phyloP scores from a whole-genome alignment of 1,140 invertebrate species.

The Calephelis nemesis region DNA sequence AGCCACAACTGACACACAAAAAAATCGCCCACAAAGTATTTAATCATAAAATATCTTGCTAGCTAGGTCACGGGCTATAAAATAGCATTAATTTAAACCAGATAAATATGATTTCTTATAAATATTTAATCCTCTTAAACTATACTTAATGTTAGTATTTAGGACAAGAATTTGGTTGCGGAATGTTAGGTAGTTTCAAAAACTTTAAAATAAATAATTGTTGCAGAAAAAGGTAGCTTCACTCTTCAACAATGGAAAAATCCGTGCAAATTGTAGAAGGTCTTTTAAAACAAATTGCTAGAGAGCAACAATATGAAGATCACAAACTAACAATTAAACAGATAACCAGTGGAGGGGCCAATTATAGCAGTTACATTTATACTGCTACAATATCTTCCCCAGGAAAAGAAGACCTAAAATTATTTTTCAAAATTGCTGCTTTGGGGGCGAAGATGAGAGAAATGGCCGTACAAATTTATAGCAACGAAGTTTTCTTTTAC shows the following conservation, averaged over 20 bases:
- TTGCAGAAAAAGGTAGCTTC: not conserved
- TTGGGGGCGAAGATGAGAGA: not conserved
- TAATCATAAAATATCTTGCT: too few species aligned
- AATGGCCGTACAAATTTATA: conserved; percentile 1
- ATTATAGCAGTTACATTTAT: conserved; percentile 7
- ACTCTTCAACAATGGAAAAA: not conserved
- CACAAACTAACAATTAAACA: not conserved
- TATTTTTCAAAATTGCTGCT: conserved; percentile 16
- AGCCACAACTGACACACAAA: too few species aligned
- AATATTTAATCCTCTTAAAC: too few species aligned
- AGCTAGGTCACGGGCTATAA: too few species aligned
- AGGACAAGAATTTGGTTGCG: too few species aligned
- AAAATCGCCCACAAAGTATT: too few species aligned
- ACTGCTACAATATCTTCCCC: not conserved
- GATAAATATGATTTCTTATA: too few species aligned
- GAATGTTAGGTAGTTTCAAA: too few species aligned
- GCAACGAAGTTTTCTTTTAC: conserved; percentile 26
- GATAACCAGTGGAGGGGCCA: conserved; percentile 10
- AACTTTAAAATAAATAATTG: not conserved
- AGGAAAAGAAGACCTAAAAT: conserved; percentile 3
- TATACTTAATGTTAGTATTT: too few species aligned
- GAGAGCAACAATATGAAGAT: not conserved
- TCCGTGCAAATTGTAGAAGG: not conserved
- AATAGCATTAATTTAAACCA: too few species aligned
- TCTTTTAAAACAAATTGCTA: not conserved